These are phyloP conservation scores for Ianthella basta DNA, from an alignment of 37 sponge, comb jelly and placozoan genomes.

Conservation along the genomic window DNA sequence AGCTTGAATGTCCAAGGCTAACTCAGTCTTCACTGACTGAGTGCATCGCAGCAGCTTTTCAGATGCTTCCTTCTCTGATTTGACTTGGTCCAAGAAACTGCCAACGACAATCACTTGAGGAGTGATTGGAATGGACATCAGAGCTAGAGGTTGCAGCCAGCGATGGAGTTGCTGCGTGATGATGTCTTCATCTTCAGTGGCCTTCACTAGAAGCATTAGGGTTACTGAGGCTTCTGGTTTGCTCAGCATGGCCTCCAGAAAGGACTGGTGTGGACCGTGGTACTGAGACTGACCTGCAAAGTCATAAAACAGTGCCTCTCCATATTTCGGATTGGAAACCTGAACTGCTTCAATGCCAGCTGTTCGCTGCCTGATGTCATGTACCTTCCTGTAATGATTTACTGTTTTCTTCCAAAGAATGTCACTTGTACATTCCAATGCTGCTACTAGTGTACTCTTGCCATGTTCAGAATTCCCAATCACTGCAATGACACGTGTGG, in stretches of 20 bases:
- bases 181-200: not conserved
- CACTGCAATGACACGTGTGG: no score
- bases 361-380: no score
- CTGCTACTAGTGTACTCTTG: no score
- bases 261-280: not conserved
- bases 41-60: no score
- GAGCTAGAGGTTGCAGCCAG: not conserved
- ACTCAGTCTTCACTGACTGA: not conserved
- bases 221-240: not conserved
- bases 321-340: not conserved
- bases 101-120: not conserved
- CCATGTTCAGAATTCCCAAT: no score
- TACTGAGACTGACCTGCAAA: slow-evolving; percentile 30
- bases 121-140: not conserved
- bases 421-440: no score
- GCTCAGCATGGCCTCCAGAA: slow-evolving; percentile 8
- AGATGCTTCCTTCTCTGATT: no score
- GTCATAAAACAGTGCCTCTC: slow-evolving; percentile 3
- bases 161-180: not conserved
- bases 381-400: no score
- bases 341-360: no score
- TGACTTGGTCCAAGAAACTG: not conserved
- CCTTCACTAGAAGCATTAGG: not conserved
- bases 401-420: no score
- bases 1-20: no score